Conservation (phyloP, 1,140 invertebrate species). For the Saxidomus purpurata region DNA sequence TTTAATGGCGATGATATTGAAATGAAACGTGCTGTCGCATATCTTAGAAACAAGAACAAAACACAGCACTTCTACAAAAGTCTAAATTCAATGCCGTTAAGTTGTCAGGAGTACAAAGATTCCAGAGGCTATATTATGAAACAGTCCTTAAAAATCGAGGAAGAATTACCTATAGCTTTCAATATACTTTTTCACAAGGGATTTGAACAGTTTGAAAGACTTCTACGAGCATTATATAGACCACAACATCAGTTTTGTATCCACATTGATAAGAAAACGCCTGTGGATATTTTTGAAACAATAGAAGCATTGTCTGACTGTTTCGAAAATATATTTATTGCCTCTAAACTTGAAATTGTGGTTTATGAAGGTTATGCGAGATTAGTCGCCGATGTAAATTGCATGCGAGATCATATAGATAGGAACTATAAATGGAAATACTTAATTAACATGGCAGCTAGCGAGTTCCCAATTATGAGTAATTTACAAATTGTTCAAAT, state of each 20-base stretch:
- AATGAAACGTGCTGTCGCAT: neutral
- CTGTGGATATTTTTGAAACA: conserved; percentile 35
- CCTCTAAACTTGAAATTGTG: conserved; percentile 70
- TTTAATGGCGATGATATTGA: conserved; percentile 19
- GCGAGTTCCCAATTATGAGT: conserved; percentile 76
- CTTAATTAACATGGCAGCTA: conserved; percentile 76
- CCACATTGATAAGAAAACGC: conserved; percentile 73
- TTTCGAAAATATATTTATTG: conserved; percentile 79
- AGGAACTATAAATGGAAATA: conserved; percentile 74
- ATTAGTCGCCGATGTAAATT: conserved; percentile 78
- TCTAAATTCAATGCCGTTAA: neutral
- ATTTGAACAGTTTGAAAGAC: conserved; percentile 66
- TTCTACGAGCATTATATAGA: conserved; percentile 72
- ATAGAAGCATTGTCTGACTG: conserved; percentile 67
- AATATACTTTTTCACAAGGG: conserved; percentile 70
- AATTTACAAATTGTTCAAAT: conserved; percentile 79
- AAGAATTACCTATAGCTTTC: conserved; percentile 73
- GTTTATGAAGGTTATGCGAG: conserved; percentile 72
- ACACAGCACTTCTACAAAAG: neutral
- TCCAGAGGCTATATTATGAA: conserved; percentile 2
- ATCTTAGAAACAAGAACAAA: neutral
- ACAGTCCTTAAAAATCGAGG: conserved; percentile 47
- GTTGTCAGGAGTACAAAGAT: conserved; percentile 22
- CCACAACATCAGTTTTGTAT: conserved; percentile 77
- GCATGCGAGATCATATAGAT: conserved; percentile 74